Evolutionary conservation across 2,797 vertebrate genomes (phyloP).

Genomic region (Anguilla marmorata): DNA sequence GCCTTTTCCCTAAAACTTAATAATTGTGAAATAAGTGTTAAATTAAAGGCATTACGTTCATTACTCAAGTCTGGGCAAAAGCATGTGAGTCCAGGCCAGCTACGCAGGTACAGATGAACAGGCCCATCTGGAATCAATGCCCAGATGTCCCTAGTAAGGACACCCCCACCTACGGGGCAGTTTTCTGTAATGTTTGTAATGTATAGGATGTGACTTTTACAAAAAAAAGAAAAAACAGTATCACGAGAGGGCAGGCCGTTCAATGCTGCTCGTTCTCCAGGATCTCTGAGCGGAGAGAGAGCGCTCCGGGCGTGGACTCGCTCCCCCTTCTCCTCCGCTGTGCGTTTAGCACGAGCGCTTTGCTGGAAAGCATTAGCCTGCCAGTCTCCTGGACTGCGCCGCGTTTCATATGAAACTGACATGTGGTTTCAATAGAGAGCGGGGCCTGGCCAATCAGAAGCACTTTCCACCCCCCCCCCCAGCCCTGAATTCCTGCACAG

Average conservation of each 20-base stretch:
- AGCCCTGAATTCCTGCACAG: conserved; percentile 73
- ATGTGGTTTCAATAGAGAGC: conserved; percentile 78
- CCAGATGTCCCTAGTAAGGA: conserved; percentile 47
- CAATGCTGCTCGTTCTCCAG: conserved; percentile 53
- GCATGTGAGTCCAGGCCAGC: not conserved
- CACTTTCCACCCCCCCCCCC: conserved; percentile 76
- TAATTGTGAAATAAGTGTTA: not conserved
- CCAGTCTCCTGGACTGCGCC: conserved; percentile 61
- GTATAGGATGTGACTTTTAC: conserved; percentile 42
- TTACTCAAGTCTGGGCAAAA: not conserved
- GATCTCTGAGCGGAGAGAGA: conserved; percentile 45
- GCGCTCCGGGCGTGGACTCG: conserved; percentile 54
- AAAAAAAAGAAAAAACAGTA: conserved; percentile 38
- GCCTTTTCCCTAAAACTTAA: not conserved
- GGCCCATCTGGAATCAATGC: conserved; percentile 62
- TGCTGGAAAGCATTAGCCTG: conserved; percentile 60
- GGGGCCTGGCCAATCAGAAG: conserved; percentile 71
- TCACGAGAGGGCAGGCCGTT: conserved; percentile 46
- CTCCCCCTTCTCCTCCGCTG: not conserved
- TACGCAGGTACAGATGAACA: conserved; percentile 42
- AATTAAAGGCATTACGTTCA: not conserved
- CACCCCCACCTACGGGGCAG: conserved; percentile 59
- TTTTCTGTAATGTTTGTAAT: conserved; percentile 53
- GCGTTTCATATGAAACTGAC: conserved; percentile 64
- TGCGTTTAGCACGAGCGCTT: conserved; percentile 55